These are phyloP conservation scores for Ochropleura plecta DNA, from an alignment of 2,888 invertebrate genomes.

Conservation along the genomic window DNA sequence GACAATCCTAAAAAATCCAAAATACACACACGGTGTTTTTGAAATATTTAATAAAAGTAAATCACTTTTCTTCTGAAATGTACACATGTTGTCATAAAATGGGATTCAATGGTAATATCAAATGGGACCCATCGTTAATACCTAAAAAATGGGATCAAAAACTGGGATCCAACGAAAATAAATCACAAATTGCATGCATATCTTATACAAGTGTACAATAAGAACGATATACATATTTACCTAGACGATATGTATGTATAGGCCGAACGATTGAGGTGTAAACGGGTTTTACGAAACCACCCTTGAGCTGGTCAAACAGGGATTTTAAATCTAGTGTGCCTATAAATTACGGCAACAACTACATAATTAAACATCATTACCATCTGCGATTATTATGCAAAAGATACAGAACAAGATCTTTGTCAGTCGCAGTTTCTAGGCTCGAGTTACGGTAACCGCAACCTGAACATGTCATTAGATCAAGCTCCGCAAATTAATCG, in stretches of 20 bases:
- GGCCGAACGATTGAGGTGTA: not conserved
- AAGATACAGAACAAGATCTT: constrained; percentile 31
- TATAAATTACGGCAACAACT: not conserved
- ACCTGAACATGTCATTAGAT: constrained; percentile 45
- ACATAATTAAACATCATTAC: not conserved
- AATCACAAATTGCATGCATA: constrained; percentile 15
- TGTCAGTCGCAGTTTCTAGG: constrained; percentile 22
- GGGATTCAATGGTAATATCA: too few relatives aligned
- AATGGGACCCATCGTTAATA: too few relatives aligned
- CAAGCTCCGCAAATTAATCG: constrained; percentile 39
- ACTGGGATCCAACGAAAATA: too few relatives aligned
- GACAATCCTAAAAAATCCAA: too few relatives aligned
- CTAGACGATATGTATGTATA: not conserved
- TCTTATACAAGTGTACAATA: not conserved
- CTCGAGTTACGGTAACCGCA: constrained; percentile 58
- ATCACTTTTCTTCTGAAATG: too few relatives aligned
- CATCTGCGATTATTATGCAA: not conserved
- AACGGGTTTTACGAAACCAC: not conserved
- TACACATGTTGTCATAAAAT: too few relatives aligned
- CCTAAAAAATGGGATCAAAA: too few relatives aligned
- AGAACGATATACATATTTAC: not conserved
- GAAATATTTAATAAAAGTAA: too few relatives aligned
- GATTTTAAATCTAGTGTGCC: not conserved
- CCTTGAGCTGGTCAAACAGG: not conserved
- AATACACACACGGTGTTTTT: too few relatives aligned